Evolutionary conservation across 2,888 invertebrate species (phyloP).

Genomic region (Drosophila cognata): DNA sequence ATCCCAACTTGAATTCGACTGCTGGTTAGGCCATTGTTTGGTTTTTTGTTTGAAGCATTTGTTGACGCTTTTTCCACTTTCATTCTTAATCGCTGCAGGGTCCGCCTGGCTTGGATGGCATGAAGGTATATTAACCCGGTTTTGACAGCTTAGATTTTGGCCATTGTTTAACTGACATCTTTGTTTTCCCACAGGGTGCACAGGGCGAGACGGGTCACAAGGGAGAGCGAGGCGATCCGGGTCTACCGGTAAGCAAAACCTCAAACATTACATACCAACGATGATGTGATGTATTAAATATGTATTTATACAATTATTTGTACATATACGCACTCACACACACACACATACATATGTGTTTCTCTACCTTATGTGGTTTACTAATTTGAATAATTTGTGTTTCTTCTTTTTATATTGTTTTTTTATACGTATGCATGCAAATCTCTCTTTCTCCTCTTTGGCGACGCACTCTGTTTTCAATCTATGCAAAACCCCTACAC

Average conservation of each 20-base stretch:
- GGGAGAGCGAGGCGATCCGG: conserved; percentile 97
- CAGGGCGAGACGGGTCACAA: conserved; percentile 96
- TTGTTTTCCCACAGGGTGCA: conserved; percentile 89
- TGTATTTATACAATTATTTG: conserved; percentile 17
- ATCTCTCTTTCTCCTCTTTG: conserved; percentile 38
- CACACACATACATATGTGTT: conserved; percentile 26
- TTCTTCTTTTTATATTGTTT: conserved; percentile 49
- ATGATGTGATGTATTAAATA: conserved; percentile 16
- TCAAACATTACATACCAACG: neutral
- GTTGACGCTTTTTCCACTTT: conserved; percentile 57
- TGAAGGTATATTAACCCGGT: conserved; percentile 90
- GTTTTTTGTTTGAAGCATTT: conserved; percentile 20
- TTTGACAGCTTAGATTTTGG: conserved; percentile 2
- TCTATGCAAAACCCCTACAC: conserved; percentile 36
- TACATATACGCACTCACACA: conserved; percentile 12
- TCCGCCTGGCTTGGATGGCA: conserved; percentile 96
- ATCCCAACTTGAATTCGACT: neutral
- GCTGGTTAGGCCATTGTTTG: conserved; percentile 15
- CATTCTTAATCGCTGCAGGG: conserved; percentile 87
- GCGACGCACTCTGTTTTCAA: conserved; percentile 55
- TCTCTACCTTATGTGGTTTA: conserved; percentile 63
- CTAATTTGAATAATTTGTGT: conserved; percentile 76
- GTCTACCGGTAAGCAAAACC: conserved; percentile 92
- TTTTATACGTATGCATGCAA: conserved; percentile 65
- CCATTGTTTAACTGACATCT: conserved; percentile 29